phyloP scores from a whole-genome alignment of 1,140 invertebrate species.

The Argopecten irradians region DNA sequence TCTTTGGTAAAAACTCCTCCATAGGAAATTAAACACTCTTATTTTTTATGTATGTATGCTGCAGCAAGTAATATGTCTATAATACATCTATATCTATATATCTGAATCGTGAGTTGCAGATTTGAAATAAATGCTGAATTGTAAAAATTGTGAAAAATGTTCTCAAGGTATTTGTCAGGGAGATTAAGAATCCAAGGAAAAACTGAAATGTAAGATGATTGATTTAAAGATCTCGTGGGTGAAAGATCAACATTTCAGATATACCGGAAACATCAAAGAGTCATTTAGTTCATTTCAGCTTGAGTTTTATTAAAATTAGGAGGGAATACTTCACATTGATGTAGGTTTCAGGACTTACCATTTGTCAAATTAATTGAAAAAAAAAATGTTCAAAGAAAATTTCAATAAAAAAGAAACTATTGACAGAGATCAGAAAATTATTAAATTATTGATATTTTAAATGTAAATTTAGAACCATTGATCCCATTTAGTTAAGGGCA shows the following conservation, averaged over 20 bases:
- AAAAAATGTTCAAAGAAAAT: background rate
- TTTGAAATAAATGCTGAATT: background rate
- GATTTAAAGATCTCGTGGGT: background rate
- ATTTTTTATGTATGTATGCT: background rate
- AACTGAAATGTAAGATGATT: background rate
- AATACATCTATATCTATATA: background rate
- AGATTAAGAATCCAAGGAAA: background rate
- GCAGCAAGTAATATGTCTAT: background rate
- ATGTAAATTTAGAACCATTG: no score
- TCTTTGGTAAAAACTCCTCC: background rate
- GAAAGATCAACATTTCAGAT: constrained; percentile 3
- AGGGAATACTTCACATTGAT: background rate
- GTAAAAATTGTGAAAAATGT: constrained; percentile 18
- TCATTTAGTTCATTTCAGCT: background rate
- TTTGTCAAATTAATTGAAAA: background rate
- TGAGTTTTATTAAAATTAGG: background rate
- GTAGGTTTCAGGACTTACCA: background rate
- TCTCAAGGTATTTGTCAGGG: background rate
- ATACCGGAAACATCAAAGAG: background rate
- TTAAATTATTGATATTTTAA: no score
- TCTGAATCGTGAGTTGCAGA: background rate
- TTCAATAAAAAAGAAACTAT: background rate
- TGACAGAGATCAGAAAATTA: background rate
- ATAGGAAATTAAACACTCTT: background rate
- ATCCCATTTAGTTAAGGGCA: no score